Evolutionary conservation across 2,888 invertebrate species (phyloP).

Genomic region (Drosophila formosana): DNA sequence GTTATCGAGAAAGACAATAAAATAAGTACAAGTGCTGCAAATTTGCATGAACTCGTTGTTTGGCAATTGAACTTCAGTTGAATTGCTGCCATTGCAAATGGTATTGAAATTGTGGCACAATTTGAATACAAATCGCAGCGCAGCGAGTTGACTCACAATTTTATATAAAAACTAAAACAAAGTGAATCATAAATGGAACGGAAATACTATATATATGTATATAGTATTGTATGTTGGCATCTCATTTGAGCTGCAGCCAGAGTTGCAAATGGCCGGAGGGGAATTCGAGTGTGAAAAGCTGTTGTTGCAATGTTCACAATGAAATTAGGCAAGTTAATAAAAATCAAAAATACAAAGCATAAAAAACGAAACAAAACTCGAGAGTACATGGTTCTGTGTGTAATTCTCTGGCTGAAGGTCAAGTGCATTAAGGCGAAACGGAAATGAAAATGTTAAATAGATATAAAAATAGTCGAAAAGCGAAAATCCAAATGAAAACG

Average conservation of each 20-base stretch:
- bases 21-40: too few relatives aligned
- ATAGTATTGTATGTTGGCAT: background rate
- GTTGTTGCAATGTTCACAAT: background rate
- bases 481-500: constrained; percentile 25
- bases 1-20: too few relatives aligned
- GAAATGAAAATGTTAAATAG: constrained; percentile 74
- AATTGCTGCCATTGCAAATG: constrained; percentile 1
- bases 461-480: constrained; percentile 62
- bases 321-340: background rate
- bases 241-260: background rate
- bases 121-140: constrained; percentile 10
- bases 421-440: constrained; percentile 81
- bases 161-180: constrained; percentile 4
- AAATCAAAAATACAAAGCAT: background rate
- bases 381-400: constrained; percentile 21
- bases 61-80: background rate
- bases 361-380: constrained; percentile 33
- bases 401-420: constrained; percentile 60
- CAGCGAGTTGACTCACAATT: constrained; percentile 10
- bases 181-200: constrained; percentile 13
- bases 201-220: background rate
- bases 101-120: constrained; percentile 16
- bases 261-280: background rate
- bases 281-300: background rate
- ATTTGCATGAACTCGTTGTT: background rate